Conservation (phyloP, 2,113 vertebrate genomes). For the Camarhynchus parvulus region DNA sequence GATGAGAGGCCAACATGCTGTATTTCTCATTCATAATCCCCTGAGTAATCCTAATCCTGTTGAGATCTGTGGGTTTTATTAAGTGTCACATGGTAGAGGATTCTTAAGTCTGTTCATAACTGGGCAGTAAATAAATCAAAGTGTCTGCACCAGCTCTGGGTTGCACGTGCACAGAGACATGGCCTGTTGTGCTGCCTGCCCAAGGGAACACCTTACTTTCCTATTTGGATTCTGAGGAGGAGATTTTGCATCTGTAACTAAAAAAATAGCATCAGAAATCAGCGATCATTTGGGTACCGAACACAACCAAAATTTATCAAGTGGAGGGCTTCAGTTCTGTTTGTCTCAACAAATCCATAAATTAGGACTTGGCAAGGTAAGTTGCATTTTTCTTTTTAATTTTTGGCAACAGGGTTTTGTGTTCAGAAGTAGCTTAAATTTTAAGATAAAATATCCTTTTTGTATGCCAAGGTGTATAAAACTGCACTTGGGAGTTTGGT, state of each 20-base stretch:
- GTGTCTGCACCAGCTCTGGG: rapidly evolving
- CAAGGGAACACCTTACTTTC: neutral
- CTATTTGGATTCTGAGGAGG: neutral
- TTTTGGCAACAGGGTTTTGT: neutral
- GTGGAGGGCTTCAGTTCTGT: neutral
- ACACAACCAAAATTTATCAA: neutral
- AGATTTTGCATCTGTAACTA: neutral
- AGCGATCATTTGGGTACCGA: neutral
- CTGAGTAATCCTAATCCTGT: constrained; percentile 48
- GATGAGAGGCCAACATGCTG: neutral
- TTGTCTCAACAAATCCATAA: neutral
- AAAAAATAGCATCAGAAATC: neutral
- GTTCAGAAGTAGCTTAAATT: neutral
- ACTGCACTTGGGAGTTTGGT: neutral
- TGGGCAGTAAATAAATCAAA: neutral
- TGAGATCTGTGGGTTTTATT: constrained; percentile 21
- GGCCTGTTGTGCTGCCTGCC: neutral
- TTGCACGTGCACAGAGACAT: neutral
- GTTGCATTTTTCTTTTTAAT: neutral
- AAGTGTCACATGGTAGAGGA: constrained; percentile 13
- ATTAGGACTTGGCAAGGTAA: constrained; percentile 8
- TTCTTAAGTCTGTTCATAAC: neutral
- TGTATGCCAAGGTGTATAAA: neutral
- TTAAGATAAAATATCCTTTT: neutral
- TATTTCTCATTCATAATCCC: constrained; percentile 6